Conservation (phyloP, 2,113 vertebrate genomes). For the Hippolais icterina region DNA sequence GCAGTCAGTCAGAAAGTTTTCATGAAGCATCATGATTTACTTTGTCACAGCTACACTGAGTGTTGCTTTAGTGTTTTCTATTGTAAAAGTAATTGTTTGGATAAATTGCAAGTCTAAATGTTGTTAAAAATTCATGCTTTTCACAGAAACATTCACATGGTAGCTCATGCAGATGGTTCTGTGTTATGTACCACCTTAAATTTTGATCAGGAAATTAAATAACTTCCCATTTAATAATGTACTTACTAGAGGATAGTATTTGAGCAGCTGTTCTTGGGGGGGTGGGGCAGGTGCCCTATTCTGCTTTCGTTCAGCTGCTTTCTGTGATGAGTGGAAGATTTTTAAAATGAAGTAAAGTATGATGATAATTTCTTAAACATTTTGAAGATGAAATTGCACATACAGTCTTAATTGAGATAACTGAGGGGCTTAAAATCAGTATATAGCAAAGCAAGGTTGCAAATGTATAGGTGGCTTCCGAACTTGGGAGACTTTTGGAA, state of each 20-base stretch:
- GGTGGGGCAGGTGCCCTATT: neutral
- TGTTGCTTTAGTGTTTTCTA: neutral
- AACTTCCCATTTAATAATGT: neutral
- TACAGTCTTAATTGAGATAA: neutral
- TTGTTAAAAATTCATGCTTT: neutral
- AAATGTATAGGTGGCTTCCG: neutral
- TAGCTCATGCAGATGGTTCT: neutral
- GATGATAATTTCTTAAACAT: neutral
- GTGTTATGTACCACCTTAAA: constrained; percentile 34
- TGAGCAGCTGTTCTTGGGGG: neutral
- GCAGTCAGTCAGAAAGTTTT: neutral
- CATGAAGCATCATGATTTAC: neutral
- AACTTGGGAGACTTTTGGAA: neutral
- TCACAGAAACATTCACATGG: neutral
- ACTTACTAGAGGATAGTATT: neutral
- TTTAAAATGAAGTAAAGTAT: neutral
- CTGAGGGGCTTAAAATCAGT: neutral
- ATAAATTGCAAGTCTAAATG: neutral
- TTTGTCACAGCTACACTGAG: neutral
- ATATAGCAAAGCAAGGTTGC: neutral
- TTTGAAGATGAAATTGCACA: neutral
- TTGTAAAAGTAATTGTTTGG: neutral
- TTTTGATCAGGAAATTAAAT: constrained; percentile 47
- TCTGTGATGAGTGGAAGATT: neutral
- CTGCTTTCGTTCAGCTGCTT: neutral